Evolutionary conservation across 2,113 vertebrate species (phyloP), one percentile per base, ranked within the genome.

Genomic region (Echinops telfairi): DNA sequence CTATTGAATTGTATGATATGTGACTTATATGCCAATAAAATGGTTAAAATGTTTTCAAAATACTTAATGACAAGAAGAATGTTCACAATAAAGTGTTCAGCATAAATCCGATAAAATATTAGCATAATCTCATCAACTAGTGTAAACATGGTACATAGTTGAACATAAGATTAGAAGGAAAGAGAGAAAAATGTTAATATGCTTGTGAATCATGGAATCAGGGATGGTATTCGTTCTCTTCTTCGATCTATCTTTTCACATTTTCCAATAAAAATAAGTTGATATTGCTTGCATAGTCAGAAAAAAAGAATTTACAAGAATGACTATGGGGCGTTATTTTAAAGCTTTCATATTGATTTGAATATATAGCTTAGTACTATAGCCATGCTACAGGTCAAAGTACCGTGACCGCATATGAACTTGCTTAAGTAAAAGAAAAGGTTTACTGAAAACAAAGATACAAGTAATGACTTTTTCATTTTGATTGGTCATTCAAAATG

Each of bases 381-480:
- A 89, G 20, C 15, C 47, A 70, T 14, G 33, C 33, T 86, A 25
- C 68, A 68, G 62, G 58, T 92, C 38, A 75, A 93, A 83, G 25
- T 57, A 82, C 23, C 0, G 20, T 47, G 31, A 40, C 17, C 36
- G 36, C n/a, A n/a, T 84, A 22, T 57, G n/a, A 93, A 91, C 82
- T 64, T 79, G 62, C 66, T 87, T 90, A 89, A 71, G 29, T 57
- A 79, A 92, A 88, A 23, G 70, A 77, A 68, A 88, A 88, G 75
- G 40, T 36, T 70, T 73, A 33, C 33, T 86, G 68, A 86, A 89
- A 89, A 86, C 22, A 78, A 87, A 29, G 70, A 89, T 73, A 6
- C n/a, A 83, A 43, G 40, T 66, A 31, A 73, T 64, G 53, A 47
- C 27, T 83, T 92, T 91, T 91, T 66, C 29, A 36, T 70, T 62